phyloP scores from a whole-genome alignment of 1,140 invertebrate genomes.

The Cydia fagiglandana region DNA sequence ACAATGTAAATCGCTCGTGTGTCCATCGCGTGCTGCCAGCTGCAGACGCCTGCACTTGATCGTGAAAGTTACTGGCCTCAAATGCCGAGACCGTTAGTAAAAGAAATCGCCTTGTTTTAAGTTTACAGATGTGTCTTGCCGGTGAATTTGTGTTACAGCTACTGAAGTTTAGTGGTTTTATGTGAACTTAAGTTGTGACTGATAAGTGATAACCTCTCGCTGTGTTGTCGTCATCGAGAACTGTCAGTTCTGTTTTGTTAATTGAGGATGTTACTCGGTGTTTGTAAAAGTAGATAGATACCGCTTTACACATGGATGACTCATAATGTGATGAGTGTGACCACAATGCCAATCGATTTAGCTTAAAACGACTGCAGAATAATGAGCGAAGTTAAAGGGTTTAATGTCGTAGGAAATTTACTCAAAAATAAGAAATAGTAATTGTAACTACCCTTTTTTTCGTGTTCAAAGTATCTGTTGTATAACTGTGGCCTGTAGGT shows the following conservation, averaged over 20 bases:
- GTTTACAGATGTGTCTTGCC: conserved; percentile 13
- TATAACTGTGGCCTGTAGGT: no score
- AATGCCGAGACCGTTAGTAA: conserved; percentile 70
- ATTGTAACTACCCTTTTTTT: not conserved
- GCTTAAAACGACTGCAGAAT: not conserved
- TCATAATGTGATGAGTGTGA: not conserved
- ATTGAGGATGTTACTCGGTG: not conserved
- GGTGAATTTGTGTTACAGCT: conserved; percentile 1
- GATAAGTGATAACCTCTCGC: conserved; percentile 10
- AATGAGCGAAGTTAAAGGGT: not conserved
- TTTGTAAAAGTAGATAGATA: not conserved
- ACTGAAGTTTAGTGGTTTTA: conserved; percentile 2
- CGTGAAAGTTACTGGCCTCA: conserved; percentile 76
- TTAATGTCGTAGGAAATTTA: not conserved
- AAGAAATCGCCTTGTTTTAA: conserved; percentile 57
- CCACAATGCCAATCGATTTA: not conserved
- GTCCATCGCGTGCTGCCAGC: conserved; percentile 50
- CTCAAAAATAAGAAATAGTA: not conserved
- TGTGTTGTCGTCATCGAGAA: not conserved
- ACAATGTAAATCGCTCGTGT: conserved; percentile 38
- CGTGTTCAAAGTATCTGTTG: not conserved
- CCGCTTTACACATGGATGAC: not conserved
- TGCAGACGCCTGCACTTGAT: conserved; percentile 66
- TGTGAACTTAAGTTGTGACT: not conserved
- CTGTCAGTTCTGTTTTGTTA: not conserved